Evolutionary conservation across 2,888 invertebrate genomes (phyloP).

Genomic region (Cerastoderma edule): DNA sequence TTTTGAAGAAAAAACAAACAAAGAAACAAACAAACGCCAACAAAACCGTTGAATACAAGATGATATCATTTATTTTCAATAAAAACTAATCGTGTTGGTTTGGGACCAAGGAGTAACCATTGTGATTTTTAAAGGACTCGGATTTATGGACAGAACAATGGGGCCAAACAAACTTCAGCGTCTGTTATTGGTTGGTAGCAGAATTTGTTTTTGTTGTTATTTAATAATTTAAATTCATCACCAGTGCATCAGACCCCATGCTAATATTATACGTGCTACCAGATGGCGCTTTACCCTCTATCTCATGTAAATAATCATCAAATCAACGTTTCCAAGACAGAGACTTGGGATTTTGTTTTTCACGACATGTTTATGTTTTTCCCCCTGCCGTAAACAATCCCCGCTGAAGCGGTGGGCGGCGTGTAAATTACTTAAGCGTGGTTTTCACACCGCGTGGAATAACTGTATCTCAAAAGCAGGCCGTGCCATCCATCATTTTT

Average conservation of each 20-base stretch:
- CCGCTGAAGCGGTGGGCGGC: conserved; percentile 19
- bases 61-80: conserved; percentile 22
- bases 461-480: conserved; percentile 5
- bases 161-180: too few relatives aligned
- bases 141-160: too few relatives aligned
- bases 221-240: too few relatives aligned
- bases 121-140: too few relatives aligned
- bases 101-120: too few relatives aligned
- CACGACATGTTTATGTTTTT: conserved; percentile 1
- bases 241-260: too few relatives aligned
- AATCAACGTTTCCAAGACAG: conserved; percentile 11
- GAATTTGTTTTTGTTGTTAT: too few relatives aligned
- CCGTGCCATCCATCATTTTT: conserved; percentile 14
- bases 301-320: background rate
- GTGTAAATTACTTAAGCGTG: conserved; percentile 12
- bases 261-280: too few relatives aligned
- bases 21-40: too few relatives aligned
- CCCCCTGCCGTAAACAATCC: conserved; percentile 13
- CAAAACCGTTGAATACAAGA: background rate
- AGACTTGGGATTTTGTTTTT: conserved; percentile 21
- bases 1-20: conserved; percentile 29
- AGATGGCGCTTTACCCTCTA: too few relatives aligned
- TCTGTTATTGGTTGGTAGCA: too few relatives aligned
- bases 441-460: conserved; percentile 7
- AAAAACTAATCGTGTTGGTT: too few relatives aligned